Evolutionary conservation across 2,797 vertebrate species (phyloP), one percentile per base, ranked within the genome.

Genomic region (Corythornis leucogaster): DNA sequence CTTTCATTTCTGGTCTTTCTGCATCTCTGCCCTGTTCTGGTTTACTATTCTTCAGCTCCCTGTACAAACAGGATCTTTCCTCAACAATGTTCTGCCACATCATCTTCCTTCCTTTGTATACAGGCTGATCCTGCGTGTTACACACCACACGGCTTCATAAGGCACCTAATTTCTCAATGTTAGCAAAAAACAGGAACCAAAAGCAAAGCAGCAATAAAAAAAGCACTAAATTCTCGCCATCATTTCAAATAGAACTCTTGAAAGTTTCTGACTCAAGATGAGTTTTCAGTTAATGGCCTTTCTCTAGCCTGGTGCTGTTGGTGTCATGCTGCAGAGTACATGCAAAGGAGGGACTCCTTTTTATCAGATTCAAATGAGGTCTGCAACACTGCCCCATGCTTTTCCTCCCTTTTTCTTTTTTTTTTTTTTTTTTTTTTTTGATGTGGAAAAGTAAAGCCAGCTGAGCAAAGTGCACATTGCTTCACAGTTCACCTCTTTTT

Each of bases 141-240:
- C 92, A 89, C 89, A 86, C 88, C 76, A 86, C 21, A 22, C 2
- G 0, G 87, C 91, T 94, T 96, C 93, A 83, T 80, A 93, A 84
- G 79, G 84, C 85, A 94, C 80, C 93, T 93, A 19, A 1, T 95
- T 96, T 96, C 92, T 94, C 92, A 96, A 90, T 0, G 26, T 79
- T 51, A 92, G 76, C 64, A 80, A 96, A 96, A 95, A 93, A 94
- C 86, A 93, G 94, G 95, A 96, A 96, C 95, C 85, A 93, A 96
- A 92, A 94, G 92, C 79, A 77, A 85, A 90, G 67, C 62, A 74
- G 87, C 71, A 76, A 35, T 74, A 57, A 69, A 73, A 80, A 80
- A 69, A 73, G 75, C 3, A 22, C 87, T 67, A 58, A 79, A 79
- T 76, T 89, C 87, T 92, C 15, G 2, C 48, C 2, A 0, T 33